Base-by-base conservation (phyloP, 2,113 vertebrate genomes). In the Agelaius tricolor region DNA sequence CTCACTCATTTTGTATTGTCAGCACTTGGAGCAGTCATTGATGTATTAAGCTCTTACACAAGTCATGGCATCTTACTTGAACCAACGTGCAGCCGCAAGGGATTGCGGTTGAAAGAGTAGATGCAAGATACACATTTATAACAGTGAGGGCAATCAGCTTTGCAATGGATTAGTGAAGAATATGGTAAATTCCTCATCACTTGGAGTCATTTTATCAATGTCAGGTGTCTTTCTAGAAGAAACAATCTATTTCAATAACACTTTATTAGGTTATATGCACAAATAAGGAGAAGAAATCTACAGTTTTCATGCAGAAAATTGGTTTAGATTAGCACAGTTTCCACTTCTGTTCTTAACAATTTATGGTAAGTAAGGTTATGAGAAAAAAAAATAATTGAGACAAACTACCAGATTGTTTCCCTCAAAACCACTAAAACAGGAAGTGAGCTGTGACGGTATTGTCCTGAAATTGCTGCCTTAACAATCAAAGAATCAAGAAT, bases 11-110 rank as follows among this genome's bases (percentile, higher is more conserved):
- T 91, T 96, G 96, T 95, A 85, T 74, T 95, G 93, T 96, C 94
- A 97, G 92, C 92, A 95, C 61, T 88, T 55, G 79, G 61, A 93
- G 78, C 78, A 96, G 94, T 91, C 94, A 96, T 85, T 96, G 95
- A 96, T 93, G 72, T 97, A 96, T 96, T 96, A 96, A 97, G 87
- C 90, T 94, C 75, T 94, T 96, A 89, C 71, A 87, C 63, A 96
- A 96, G 93, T 90, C 93, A 93, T 94, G 89, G 74, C 90, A 93
- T 91, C 72, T 96, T 91, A 88, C 90, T 88, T 90, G 92, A 94
- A 96, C 87, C 90, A 95, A 91, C 12, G 7, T 88, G 79, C 93
- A 91, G 68, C 75, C 27, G 0, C 93, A 88, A 75, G 87, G 61
- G 87, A 94, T 95, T 96, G 92, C 77, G 63, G 55, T 35, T 90